Evolutionary conservation across 2,797 vertebrate genomes (phyloP).

Genomic region (Phrynocephalus forsythii): DNA sequence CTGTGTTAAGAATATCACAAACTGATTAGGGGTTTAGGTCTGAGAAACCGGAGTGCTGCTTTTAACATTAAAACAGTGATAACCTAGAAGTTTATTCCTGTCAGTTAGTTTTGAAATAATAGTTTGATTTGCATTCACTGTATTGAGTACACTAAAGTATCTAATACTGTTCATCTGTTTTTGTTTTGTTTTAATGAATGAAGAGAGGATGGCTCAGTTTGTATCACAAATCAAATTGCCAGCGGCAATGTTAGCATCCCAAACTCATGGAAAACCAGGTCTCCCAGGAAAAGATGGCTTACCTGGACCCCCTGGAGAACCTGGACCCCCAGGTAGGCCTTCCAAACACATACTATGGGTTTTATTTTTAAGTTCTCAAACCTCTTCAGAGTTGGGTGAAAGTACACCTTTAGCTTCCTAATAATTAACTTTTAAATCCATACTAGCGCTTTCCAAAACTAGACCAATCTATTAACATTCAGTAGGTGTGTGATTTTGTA

Average conservation of each 20-base stretch:
- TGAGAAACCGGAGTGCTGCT: background rate
- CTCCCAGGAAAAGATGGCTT: slow-evolving; percentile 90
- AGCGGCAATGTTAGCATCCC: slow-evolving; percentile 89
- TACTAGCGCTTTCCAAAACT: slow-evolving; percentile 65
- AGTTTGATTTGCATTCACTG: background rate
- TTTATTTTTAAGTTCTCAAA: slow-evolving; percentile 48
- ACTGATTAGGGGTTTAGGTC: background rate
- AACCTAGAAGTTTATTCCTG: background rate
- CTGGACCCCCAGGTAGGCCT: slow-evolving; percentile 91
- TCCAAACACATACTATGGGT: background rate
- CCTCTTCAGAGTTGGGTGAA: slow-evolving; percentile 56
- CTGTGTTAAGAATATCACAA: background rate
- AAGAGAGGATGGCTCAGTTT: slow-evolving; percentile 87
- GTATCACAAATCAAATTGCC: slow-evolving; percentile 86
- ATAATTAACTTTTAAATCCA: slow-evolving; percentile 71
- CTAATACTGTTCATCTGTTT: slow-evolving; percentile 23
- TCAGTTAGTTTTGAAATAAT: background rate
- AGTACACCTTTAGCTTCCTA: slow-evolving; percentile 64
- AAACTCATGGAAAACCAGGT: slow-evolving; percentile 88
- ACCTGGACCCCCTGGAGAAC: slow-evolving; percentile 86
- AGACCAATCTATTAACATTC: slow-evolving; percentile 68
- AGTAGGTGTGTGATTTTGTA: slow-evolving; percentile 66
- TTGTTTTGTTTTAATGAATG: slow-evolving; percentile 54
- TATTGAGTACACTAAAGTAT: background rate
- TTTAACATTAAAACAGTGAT: background rate